A percentile compares a stretch with the other conserved stretches of the same genome.
phyloP scores from a whole-genome alignment of 2,888 invertebrate genomes.

The Tiphia femorata region DNA sequence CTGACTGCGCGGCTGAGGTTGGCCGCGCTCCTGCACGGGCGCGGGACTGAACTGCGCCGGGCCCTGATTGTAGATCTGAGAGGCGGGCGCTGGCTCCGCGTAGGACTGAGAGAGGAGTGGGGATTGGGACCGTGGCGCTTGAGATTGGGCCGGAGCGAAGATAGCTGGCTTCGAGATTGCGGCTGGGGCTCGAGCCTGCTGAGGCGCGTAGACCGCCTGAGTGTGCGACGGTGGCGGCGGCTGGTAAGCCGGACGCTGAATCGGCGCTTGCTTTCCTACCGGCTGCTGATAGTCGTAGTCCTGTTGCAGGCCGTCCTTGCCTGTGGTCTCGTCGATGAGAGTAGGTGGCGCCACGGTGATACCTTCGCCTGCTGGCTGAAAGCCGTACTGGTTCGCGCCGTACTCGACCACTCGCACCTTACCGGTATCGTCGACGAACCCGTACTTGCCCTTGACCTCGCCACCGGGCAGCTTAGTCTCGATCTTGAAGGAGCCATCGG shows the following conservation, averaged over 20 bases:
- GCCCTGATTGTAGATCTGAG: slow-evolving; percentile 60
- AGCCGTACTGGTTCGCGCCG: slow-evolving; percentile 89
- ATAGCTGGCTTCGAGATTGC: slow-evolving; percentile 33
- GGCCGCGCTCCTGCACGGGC: slow-evolving; percentile 52
- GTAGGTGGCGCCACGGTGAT: slow-evolving; percentile 79
- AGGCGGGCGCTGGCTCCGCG: slow-evolving; percentile 54
- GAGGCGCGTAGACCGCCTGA: slow-evolving; percentile 58
- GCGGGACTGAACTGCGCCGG: slow-evolving; percentile 64
- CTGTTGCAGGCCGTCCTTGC: slow-evolving; percentile 54
- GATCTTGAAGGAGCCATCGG: slow-evolving; percentile 90
- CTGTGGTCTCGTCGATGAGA: slow-evolving; percentile 68
- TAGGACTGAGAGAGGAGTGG: slow-evolving; percentile 49
- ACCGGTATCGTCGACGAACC: slow-evolving; percentile 87
- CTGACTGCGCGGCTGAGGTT: slow-evolving; percentile 64
- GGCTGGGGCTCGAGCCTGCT: slow-evolving; percentile 42
- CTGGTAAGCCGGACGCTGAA: slow-evolving; percentile 25
- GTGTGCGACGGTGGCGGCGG: slow-evolving; percentile 54
- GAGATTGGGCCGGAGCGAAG: slow-evolving; percentile 47
- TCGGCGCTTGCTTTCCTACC: slow-evolving; percentile 12
- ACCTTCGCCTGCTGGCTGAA: slow-evolving; percentile 88
- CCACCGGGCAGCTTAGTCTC: slow-evolving; percentile 86
- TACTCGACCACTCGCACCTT: slow-evolving; percentile 88
- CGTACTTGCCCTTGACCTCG: slow-evolving; percentile 91
- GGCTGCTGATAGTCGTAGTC: slow-evolving; percentile 46
- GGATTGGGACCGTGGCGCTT: slow-evolving; percentile 56